Evolutionary conservation across 2,888 invertebrate species (phyloP), one percentile per base, ranked within the genome.

Genomic region (Crioceris asparagi): DNA sequence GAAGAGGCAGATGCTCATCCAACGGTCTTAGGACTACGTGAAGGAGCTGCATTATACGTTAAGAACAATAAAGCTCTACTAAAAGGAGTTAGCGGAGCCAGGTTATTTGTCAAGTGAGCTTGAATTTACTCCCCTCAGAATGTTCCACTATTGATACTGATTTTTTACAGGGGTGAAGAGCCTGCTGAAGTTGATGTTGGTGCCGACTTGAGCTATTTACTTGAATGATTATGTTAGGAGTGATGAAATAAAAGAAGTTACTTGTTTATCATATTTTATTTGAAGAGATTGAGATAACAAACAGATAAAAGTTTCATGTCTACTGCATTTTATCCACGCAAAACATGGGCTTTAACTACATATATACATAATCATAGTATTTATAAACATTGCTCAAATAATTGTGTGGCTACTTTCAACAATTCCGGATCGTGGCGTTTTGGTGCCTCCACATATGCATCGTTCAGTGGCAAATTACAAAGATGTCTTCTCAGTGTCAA

Each of bases 401-500:
- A 52, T 40, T 63, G 51, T 15, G 56, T 51, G 17, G 65, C 64
- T 26, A 61, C 40, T 45, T 62, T 59, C 35, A 60, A 56, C 29
- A 65, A 45, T 39, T 65, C 64, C 1, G 63, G 59, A 50, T 65
- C 60, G 21, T 62, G 61, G 32, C 57, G 49, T 46, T 60, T 62
- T 1, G 62, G 64, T 17, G 62, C 54, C 52, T 64, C 64, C 16
- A 60, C 61, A 43, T 57, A 62, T 10, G 55, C 47, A 48, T 81
- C 80, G 4, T 73, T 71, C 2, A 75, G 66, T 0, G 82, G 80
- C 49, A 82, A 62, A 48, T 77, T 73, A 54, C 81, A 81, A 31
- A 86, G 61, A 55, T 78, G 77, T 19, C 81, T 66, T 6, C 81
- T 68, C 41, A 88, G 71, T 17, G 80, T 78, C 39, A 88, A 66